Base-by-base conservation (phyloP, 2,797 vertebrate genomes). In the Sarcoramphus papa region DNA sequence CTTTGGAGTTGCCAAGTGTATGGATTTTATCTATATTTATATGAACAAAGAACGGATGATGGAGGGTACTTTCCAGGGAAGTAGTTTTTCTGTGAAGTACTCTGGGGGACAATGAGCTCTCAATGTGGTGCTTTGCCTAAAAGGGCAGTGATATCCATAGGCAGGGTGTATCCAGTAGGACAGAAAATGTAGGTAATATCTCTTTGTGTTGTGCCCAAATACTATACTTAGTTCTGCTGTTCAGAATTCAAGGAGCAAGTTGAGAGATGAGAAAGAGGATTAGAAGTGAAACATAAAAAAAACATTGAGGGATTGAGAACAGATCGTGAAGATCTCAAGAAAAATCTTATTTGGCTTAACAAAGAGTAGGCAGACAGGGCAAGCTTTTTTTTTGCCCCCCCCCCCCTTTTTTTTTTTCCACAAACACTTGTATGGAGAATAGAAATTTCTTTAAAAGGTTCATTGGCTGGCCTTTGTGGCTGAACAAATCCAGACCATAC, bases 381-480 rank as follows among this genome's bases (percentile, higher is more conserved):
- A 35, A 90, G 33, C 2, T 18, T 7, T 41, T 60, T 10, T 7
- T 13, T 7, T 43, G 19, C 14, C 8, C 7, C 9, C 10, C 14
- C 15, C 21, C 10, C 7, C 18, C 17, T 14, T 17, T 70, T 23
- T 40, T n/a, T 21, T 28, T 48, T 16, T 23, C 28, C 40, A 23
- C 16, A 11, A 40, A 17, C 0, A 2, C 15, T n/a, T 60, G 3
- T 25, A 17, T 14, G 12, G 59, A 72, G 63, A 79, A 72, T 0
- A 54, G 31, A 50, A 76, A 30, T 65, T 20, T 67, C 54, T 87
- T 60, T 54, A 5, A 20, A 45, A 84, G 10, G 2, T 50, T 79
- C 12, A 5, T n/a, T 59, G 33, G 7, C 43, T 85, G 65, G 37
- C 21, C 28, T 88, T 86, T 45, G 62, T 30, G 41, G 35, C 47